phyloP scores from a whole-genome alignment of 2,113 vertebrate species.

The Melanerpes aurifrons region DNA sequence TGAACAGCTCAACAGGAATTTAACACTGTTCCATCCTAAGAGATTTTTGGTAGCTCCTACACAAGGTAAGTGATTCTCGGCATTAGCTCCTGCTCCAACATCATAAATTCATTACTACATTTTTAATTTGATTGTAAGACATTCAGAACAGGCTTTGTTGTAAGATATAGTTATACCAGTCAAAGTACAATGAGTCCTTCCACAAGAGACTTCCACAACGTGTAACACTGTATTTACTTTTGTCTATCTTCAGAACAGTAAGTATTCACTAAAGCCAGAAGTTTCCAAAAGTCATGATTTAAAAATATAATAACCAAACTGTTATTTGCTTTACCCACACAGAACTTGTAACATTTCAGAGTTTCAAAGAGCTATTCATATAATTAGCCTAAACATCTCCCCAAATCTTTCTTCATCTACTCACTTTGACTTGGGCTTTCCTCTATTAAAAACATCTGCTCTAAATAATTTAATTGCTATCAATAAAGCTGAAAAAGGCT shows the following conservation, averaged over 20 bases:
- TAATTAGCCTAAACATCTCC: neutral
- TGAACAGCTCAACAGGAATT: neutral
- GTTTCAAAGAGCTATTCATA: neutral
- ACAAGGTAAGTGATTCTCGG: neutral
- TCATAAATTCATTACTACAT: rapidly evolving
- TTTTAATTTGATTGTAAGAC: neutral
- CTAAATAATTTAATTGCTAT: neutral
- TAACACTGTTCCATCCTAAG: neutral
- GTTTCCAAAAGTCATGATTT: neutral
- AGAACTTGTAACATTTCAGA: neutral
- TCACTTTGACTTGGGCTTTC: neutral
- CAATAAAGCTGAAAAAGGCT: neutral
- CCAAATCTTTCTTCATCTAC: neutral
- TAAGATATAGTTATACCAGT: neutral
- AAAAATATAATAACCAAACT: neutral
- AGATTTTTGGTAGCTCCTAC: neutral
- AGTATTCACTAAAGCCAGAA: neutral
- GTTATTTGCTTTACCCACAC: neutral
- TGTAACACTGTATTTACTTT: neutral
- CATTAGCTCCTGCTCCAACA: neutral
- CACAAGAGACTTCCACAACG: neutral
- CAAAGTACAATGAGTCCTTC: neutral
- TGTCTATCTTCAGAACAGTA: neutral
- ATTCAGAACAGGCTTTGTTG: neutral
- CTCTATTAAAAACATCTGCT: neutral